Base-by-base conservation (phyloP, 2,888 invertebrate species). In the Dusona sp. region DNA sequence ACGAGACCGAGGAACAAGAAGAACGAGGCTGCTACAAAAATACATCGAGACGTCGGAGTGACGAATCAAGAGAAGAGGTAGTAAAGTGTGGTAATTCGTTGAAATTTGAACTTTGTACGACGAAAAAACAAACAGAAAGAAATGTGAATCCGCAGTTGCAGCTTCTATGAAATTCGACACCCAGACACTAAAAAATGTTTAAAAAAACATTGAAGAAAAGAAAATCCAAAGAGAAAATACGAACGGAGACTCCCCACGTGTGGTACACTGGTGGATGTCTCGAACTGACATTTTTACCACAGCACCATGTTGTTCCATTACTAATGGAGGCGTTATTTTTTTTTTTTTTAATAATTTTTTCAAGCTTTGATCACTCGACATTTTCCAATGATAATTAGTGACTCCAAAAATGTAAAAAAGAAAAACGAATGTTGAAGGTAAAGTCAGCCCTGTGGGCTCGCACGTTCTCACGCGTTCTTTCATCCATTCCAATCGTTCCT, bases 401-500 rank as follows among this genome's bases (percentile, higher is more conserved):
- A n/a, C 22, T 42, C 61, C 19, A 16, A 38, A 9, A 64, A n/a
- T 45, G n/a, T n/a, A 11, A 33, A 67, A 19, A 45, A n/a, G n/a
- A n/a, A 51, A 36, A 33, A 57, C 25, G 83, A 70, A 89, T 86
- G 87, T 75, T 87, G 88, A 89, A 68, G 42, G 42, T 38, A 42
- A 42, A 13, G 22, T 42, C 13, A 29, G 25, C 38, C 25, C 70
- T 54, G 70, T 36, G 61, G 84, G 81, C 83, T 83, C 85, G 88
- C 87, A 89, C 88, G 87, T 88, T 83, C 87, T 87, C 88, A 86
- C 90, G 87, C 90, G 88, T 86, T 88, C 91, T 77, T 86, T 88
- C 91, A 91, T 89, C 89, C 91, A 90, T 90, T 90, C 89, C 90
- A 48, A 86, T 89, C 91, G 90, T 89, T 91, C 87, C 92, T 91